Conservation (phyloP, 1,140 invertebrate species). For the Lasioglossum baleicum region DNA sequence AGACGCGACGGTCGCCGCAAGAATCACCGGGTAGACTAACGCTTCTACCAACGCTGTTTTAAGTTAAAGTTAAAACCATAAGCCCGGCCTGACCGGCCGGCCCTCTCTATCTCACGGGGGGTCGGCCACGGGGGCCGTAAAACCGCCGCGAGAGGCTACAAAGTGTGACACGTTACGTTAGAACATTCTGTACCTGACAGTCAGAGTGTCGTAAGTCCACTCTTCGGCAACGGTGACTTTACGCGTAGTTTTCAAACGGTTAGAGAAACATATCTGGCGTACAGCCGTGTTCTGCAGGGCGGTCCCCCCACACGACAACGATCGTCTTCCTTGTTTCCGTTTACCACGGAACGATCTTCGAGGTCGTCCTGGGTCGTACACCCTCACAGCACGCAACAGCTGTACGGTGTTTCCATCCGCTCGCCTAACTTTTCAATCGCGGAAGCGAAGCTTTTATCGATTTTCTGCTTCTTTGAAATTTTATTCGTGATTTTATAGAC, state of each 20-base stretch:
- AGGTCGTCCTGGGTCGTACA: too few species aligned
- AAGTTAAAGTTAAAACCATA: constrained; percentile 6
- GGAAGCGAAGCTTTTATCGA: too few species aligned
- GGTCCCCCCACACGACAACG: neutral
- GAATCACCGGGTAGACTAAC: neutral
- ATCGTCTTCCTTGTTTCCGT: constrained; percentile 2
- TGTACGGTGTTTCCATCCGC: too few species aligned
- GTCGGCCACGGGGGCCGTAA: constrained; percentile 9
- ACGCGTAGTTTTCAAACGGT: constrained; percentile 9
- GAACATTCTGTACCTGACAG: constrained; percentile 51
- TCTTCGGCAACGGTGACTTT: constrained; percentile 34
- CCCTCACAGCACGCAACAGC: too few species aligned
- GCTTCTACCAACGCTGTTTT: constrained; percentile 20
- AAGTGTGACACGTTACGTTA: constrained; percentile 47
- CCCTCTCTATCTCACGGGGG: neutral
- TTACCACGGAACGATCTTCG: too few species aligned
- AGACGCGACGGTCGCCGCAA: neutral
- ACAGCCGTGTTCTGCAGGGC: neutral
- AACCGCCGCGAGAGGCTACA: constrained; percentile 60
- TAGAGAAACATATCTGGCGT: constrained; percentile 1
- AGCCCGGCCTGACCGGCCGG: neutral
- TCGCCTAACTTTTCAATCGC: too few species aligned
- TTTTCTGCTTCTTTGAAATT: too few species aligned
- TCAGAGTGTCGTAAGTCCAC: constrained; percentile 41
- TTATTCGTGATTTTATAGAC: neutral